Evolutionary conservation across 2,888 invertebrate genomes (phyloP).

Genomic region (Eupithecia dodoneata): DNA sequence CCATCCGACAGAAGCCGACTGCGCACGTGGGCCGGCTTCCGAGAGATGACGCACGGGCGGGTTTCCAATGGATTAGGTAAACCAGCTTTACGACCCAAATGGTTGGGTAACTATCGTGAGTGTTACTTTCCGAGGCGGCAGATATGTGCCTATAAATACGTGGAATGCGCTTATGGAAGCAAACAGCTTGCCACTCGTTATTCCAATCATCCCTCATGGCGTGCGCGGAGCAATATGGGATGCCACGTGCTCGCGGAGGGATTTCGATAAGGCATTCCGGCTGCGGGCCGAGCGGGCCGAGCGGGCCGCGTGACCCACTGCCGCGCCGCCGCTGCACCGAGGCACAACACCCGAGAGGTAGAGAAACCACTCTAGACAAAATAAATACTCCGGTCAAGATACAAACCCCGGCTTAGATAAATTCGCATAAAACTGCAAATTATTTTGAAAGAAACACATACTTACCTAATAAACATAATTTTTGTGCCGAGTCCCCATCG

Average conservation of each 20-base stretch:
- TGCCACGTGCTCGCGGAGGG: conserved; percentile 5
- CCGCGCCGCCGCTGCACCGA: background rate
- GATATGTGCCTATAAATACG: background rate
- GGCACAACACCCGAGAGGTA: background rate
- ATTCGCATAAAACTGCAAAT: no score
- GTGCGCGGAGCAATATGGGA: background rate
- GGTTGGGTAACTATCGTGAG: background rate
- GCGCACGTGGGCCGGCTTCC: background rate
- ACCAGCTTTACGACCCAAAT: background rate
- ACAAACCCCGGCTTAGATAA: no score
- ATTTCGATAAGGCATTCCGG: background rate
- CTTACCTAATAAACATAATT: no score
- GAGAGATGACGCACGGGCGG: background rate
- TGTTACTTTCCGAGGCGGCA: background rate
- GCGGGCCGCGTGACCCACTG: background rate
- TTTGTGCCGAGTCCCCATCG: no score
- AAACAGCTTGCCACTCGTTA: background rate
- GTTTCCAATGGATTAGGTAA: background rate
- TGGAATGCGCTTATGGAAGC: background rate
- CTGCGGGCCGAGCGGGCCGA: background rate
- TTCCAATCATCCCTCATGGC: background rate
- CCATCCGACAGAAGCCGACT: background rate
- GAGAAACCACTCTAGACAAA: background rate
- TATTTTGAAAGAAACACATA: no score
- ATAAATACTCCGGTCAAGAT: no score